Percentiles rank a stretch among this genome's conserved stretches.
Evolutionary conservation across 2,113 vertebrate genomes (phyloP).

Genomic region (Hyperopisus bebe): DNA sequence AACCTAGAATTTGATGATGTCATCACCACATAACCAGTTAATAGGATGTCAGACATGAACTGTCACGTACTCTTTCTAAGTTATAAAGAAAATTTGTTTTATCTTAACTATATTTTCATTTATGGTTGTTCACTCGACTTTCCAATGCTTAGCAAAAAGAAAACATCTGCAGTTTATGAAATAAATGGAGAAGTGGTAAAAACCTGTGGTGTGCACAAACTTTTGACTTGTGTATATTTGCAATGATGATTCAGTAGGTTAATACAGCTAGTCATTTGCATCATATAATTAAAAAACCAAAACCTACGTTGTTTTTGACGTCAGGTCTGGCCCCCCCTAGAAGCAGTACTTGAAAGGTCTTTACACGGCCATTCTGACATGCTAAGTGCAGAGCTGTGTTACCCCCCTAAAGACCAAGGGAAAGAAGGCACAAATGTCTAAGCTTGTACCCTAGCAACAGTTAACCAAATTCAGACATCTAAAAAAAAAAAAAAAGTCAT

Average conservation of each 20-base stretch:
- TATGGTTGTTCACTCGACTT: too few species aligned
- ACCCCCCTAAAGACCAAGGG: slow-evolving; percentile 63
- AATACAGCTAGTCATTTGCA: not conserved
- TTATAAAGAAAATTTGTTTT: too few species aligned
- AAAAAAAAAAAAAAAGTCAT: not conserved
- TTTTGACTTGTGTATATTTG: not conserved
- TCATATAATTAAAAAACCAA: not conserved
- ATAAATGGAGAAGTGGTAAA: too few species aligned
- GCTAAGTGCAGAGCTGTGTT: slow-evolving; percentile 85
- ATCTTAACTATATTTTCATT: too few species aligned
- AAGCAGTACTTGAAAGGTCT: slow-evolving; percentile 72
- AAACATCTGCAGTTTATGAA: too few species aligned
- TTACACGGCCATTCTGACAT: slow-evolving; percentile 82
- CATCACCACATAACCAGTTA: too few species aligned
- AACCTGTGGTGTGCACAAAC: too few species aligned
- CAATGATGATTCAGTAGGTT: not conserved
- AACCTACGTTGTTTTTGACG: slow-evolving; percentile 79
- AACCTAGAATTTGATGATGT: too few species aligned
- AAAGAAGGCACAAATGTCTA: slow-evolving; percentile 3
- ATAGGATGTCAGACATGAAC: too few species aligned
- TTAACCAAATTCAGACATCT: not conserved
- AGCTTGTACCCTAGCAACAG: not conserved
- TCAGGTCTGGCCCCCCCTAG: slow-evolving; percentile 75
- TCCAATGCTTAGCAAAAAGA: too few species aligned
- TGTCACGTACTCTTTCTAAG: too few species aligned